Evolutionary conservation across 2,113 vertebrate genomes (phyloP).

Genomic region (Dromas ardeola): DNA sequence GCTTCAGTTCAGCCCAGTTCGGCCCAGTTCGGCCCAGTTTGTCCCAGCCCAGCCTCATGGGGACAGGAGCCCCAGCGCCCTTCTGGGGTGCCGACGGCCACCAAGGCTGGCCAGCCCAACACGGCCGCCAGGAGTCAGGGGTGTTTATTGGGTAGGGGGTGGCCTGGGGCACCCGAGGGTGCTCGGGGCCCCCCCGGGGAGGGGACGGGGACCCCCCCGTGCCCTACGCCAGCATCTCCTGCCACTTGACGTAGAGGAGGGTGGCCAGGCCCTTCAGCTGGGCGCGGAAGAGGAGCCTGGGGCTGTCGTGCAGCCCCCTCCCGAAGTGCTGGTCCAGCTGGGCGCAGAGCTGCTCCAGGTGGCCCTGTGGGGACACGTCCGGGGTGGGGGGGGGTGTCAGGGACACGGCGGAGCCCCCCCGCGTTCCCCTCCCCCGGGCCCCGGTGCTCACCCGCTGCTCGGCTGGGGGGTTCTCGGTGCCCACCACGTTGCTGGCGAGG

Average conservation of each 20-base stretch:
- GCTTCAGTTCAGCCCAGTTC: too few species aligned
- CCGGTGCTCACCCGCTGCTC: background rate
- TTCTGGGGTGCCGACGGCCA: too few species aligned
- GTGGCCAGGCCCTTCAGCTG: constrained; percentile 42
- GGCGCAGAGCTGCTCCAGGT: constrained; percentile 22
- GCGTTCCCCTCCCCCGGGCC: fast-evolving
- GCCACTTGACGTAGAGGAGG: constrained; percentile 48
- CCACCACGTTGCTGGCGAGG: constrained; percentile 43
- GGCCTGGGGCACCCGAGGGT: too few species aligned
- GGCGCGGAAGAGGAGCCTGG: constrained; percentile 5
- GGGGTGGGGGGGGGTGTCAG: background rate
- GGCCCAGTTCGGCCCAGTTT: too few species aligned
- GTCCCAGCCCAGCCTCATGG: too few species aligned
- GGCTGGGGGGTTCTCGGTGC: background rate
- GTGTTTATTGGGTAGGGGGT: too few species aligned
- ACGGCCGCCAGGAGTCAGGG: too few species aligned
- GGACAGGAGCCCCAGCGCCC: too few species aligned
- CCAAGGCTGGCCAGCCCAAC: too few species aligned
- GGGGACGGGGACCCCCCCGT: too few species aligned
- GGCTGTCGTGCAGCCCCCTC: constrained; percentile 2
- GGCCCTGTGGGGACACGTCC: background rate
- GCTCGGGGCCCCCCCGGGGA: too few species aligned
- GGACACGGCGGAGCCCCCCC: fast-evolving
- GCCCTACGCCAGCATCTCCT: background rate
- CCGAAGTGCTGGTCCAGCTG: constrained; percentile 26